Conservation (phyloP, 2,888 invertebrate genomes). For the Cryptophagus acutangulus region DNA sequence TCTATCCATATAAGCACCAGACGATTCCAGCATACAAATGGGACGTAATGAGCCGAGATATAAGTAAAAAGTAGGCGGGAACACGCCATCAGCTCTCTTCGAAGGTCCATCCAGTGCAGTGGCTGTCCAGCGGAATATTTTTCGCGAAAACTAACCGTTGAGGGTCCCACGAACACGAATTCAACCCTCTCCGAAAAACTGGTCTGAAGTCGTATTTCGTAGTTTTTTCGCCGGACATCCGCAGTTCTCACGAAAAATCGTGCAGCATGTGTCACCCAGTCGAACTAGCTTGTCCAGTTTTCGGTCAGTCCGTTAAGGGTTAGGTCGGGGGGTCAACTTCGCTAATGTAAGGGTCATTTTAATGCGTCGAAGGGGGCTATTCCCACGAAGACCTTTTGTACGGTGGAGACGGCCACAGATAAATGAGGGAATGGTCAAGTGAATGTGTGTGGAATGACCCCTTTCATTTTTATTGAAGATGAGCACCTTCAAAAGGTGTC, state of each 20-base stretch:
- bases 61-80: slow-evolving; percentile 47
- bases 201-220: background rate
- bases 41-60: slow-evolving; percentile 44
- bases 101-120: no score
- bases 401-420: slow-evolving; percentile 35
- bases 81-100: slow-evolving; percentile 17
- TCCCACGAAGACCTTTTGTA: slow-evolving; percentile 35
- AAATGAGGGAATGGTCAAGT: slow-evolving; percentile 37
- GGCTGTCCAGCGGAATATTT: background rate
- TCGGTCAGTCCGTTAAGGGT: slow-evolving; percentile 45
- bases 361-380: slow-evolving; percentile 34
- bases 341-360: slow-evolving; percentile 35
- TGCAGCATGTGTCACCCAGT: slow-evolving; percentile 36
- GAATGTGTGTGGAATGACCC: slow-evolving; percentile 28
- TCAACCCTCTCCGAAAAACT: no score
- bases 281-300: slow-evolving; percentile 44
- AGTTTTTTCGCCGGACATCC: slow-evolving; percentile 30
- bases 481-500: slow-evolving; percentile 19
- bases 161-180: background rate
- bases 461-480: slow-evolving; percentile 27
- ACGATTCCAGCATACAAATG: slow-evolving; percentile 46
- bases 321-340: slow-evolving; percentile 37
- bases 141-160: background rate
- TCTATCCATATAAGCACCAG: slow-evolving; percentile 46
- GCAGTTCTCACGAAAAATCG: slow-evolving; percentile 35